Conservation (phyloP, 2,797 vertebrate species). For the Sternarchorhynchus goeldii region DNA sequence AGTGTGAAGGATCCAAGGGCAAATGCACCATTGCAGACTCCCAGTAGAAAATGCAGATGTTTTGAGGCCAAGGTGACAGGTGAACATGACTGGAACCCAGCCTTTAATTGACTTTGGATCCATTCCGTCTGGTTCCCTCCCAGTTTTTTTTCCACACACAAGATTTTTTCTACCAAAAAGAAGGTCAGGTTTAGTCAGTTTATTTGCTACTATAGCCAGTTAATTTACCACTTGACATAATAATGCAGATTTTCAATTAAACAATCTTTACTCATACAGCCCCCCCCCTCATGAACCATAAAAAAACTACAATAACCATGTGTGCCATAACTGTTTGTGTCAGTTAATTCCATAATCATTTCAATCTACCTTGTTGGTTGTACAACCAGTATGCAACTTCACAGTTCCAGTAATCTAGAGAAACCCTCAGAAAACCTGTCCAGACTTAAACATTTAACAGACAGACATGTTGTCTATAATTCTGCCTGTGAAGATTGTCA, state of each 20-base stretch:
- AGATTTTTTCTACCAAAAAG: background rate
- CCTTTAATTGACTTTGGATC: conserved; percentile 17
- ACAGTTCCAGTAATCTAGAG: conserved; percentile 32
- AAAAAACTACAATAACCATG: background rate
- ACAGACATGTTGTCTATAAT: conserved; percentile 49
- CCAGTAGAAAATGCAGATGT: conserved; percentile 5
- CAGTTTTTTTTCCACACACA: background rate
- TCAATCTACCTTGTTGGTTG: background rate
- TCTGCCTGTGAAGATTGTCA: conserved; percentile 39
- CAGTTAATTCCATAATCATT: background rate
- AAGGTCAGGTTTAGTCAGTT: conserved; percentile 16
- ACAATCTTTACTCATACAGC: background rate
- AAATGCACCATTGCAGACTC: background rate
- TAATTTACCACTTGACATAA: background rate
- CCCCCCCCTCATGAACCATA: no score
- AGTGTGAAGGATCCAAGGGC: conserved; percentile 10
- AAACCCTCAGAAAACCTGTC: conserved; percentile 41
- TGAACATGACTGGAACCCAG: conserved; percentile 15
- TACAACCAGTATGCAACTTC: conserved; percentile 13
- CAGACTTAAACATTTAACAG: conserved; percentile 59
- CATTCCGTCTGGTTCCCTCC: background rate
- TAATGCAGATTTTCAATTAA: background rate
- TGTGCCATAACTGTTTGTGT: background rate
- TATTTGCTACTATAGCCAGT: background rate
- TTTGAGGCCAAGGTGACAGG: conserved; percentile 19